A percentile compares a stretch with the other conserved stretches of the same genome.
These are phyloP conservation scores for Glaucomys volans DNA, from an alignment of 2,113 vertebrate species.

Conservation along the genomic window DNA sequence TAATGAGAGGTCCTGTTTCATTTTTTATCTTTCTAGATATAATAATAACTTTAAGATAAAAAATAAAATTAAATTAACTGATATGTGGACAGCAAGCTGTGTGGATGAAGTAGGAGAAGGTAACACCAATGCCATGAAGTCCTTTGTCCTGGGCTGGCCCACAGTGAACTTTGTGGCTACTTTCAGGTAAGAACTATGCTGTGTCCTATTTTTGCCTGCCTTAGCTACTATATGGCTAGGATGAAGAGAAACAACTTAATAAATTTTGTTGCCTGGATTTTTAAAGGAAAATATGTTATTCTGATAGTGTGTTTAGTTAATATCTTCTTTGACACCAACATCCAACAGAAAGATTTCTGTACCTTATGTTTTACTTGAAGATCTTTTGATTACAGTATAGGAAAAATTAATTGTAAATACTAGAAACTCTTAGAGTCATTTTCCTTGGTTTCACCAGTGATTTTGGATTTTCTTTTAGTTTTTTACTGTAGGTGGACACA, in stretches of 20 bases:
- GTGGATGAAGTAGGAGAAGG: constrained; percentile 96
- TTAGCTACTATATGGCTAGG: not conserved
- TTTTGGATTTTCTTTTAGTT: not conserved
- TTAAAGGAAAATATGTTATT: constrained; percentile 26
- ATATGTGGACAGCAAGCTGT: constrained; percentile 96
- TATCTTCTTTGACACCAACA: not conserved
- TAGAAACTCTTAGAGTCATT: not conserved
- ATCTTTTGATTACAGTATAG: not conserved
- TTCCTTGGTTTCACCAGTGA: not conserved
- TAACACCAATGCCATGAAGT: constrained; percentile 89
- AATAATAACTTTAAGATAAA: constrained; percentile 83
- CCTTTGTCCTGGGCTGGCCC: constrained; percentile 98
- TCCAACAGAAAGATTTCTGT: not conserved
- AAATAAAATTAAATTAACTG: constrained; percentile 83
- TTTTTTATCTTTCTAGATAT: constrained; percentile 71
- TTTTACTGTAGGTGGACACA: no score
- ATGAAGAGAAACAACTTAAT: not conserved
- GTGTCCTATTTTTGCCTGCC: not conserved
- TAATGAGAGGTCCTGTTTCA: constrained; percentile 27
- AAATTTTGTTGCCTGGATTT: not conserved
- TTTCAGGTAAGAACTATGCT: constrained; percentile 91
- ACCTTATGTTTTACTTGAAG: not conserved
- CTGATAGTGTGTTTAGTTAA: not conserved
- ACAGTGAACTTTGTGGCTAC: constrained; percentile 96
- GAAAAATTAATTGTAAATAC: not conserved